A percentile compares a stretch with the other conserved stretches of the same genome.
These are phyloP conservation scores for Neodiprion fabricii DNA, from an alignment of 1,140 invertebrate genomes.

Conservation along the genomic window DNA sequence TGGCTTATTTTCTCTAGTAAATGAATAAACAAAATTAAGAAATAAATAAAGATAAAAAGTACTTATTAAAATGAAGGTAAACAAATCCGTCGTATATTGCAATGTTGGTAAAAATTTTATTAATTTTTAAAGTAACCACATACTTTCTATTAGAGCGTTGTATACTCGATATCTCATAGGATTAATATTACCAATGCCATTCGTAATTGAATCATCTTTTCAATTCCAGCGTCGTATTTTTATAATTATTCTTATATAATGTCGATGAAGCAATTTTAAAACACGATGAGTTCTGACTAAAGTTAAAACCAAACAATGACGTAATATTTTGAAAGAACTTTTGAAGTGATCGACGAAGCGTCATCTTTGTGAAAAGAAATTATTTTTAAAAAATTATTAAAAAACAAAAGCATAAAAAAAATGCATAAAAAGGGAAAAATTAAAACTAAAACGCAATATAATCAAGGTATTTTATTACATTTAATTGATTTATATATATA, in stretches of 20 bases:
- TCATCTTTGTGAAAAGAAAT: background rate
- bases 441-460: constrained; percentile 1
- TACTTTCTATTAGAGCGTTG: background rate
- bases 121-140: background rate
- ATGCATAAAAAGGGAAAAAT: background rate
- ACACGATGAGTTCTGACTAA: background rate
- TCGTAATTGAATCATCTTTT: background rate
- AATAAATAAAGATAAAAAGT: no score
- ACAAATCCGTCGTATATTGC: background rate
- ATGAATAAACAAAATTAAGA: no score
- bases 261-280: background rate
- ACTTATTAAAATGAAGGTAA: background rate
- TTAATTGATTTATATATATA: constrained; percentile 12
- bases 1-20: background rate
- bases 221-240: background rate
- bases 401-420: background rate
- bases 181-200: background rate
- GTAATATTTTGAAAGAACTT: background rate
- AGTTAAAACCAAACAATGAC: background rate
- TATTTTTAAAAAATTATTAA: background rate
- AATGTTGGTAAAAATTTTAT: background rate
- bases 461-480: background rate
- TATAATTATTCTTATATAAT: background rate
- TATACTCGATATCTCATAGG: background rate
- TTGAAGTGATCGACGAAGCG: background rate